Conservation (phyloP, 2,888 invertebrate genomes). For the Dilophus febrilis region DNA sequence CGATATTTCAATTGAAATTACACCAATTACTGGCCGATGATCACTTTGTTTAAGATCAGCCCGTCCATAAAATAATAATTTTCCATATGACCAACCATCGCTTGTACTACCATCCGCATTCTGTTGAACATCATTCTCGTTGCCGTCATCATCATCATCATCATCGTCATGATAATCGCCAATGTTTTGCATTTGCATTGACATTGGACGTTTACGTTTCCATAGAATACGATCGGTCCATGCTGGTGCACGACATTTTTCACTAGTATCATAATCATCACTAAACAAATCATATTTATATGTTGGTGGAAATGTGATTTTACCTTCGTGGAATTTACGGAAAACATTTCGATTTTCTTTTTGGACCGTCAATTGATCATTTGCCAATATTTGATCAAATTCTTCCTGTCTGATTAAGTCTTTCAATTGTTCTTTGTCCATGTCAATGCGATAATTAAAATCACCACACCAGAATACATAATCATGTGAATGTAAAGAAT, state of each 20-base stretch:
- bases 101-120: no score
- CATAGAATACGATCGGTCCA: constrained; percentile 98
- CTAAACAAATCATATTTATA: constrained; percentile 98
- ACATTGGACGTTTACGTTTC: constrained; percentile 58
- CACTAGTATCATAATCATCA: constrained; percentile 97
- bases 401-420: constrained; percentile 61
- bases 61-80: constrained; percentile 73
- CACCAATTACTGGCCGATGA: constrained; percentile 87
- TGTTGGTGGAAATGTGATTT: constrained; percentile 83
- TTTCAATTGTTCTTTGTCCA: constrained; percentile 87
- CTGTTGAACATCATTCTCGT: no score
- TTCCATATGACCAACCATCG: constrained; percentile 48
- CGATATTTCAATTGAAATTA: constrained; percentile 74
- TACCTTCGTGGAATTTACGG: constrained; percentile 83
- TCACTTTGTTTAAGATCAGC: constrained; percentile 95
- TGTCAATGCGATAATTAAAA: constrained; percentile 94
- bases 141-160: constrained; percentile 35
- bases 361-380: constrained; percentile 76
- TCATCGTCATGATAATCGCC: constrained; percentile 60
- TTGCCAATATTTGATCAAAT: constrained; percentile 54
- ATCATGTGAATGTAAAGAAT: constrained; percentile 86
- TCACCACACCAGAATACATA: constrained; percentile 99
- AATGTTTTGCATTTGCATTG: no score
- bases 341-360: constrained; percentile 72
- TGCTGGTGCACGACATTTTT: constrained; percentile 91